Evolutionary conservation across 2,888 invertebrate genomes (phyloP).

Genomic region (Diplolepis rosae): DNA sequence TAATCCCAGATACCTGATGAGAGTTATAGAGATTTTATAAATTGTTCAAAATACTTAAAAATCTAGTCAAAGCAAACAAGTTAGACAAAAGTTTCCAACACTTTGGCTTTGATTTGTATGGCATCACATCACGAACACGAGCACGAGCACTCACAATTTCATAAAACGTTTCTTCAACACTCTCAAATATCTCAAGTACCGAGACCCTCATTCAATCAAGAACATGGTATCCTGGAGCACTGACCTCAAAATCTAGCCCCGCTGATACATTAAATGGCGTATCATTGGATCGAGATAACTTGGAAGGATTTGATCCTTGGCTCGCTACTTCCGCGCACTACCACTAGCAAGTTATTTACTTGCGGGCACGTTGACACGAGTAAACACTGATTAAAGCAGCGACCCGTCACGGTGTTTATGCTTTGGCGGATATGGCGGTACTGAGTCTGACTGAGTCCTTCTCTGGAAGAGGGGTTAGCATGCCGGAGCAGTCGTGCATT

Average conservation of each 20-base stretch:
- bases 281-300: neutral
- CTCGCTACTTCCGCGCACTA: neutral
- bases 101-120: neutral
- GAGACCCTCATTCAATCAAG: neutral
- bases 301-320: neutral
- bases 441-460: conserved; percentile 57
- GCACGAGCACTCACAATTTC: conserved; percentile 1
- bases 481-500: conserved; percentile 46
- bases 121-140: neutral
- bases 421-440: conserved; percentile 72
- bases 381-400: conserved; percentile 26
- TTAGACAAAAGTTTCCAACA: too few species aligned
- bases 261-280: neutral
- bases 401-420: conserved; percentile 64
- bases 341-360: conserved; percentile 4
- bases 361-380: conserved; percentile 24
- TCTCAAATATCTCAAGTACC: neutral
- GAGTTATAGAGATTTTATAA: too few species aligned
- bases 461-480: conserved; percentile 50
- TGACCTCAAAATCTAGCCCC: neutral
- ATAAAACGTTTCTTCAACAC: conserved; percentile 12
- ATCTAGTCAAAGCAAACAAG: too few species aligned
- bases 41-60: too few species aligned
- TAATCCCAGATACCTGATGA: too few species aligned
- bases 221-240: conserved; percentile 3